Base-by-base conservation (phyloP, 2,113 vertebrate genomes). In the Synchiropus splendidus region DNA sequence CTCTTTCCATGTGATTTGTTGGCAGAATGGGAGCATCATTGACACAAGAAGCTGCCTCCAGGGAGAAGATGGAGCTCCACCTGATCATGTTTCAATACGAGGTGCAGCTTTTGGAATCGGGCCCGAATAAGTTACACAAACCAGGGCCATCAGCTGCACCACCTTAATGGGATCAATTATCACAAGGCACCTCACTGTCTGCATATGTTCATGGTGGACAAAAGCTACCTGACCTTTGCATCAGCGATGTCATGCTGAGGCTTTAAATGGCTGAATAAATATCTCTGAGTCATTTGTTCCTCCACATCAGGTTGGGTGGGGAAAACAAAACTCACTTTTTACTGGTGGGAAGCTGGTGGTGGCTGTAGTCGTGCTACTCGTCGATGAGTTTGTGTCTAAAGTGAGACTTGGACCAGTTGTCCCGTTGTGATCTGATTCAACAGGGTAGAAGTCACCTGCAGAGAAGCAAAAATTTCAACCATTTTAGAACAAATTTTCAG, bases 381-480 rank as follows among this genome's bases (percentile, higher is more conserved):
- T n/a, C n/a, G n/a, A n/a, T n/a, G 34, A 18, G 12, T 9, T 31
- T 3, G 35, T n/a, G 15, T 34, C 10, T 4, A 31, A 30, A 16
- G 16, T 9, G 15, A 33, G 5, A 3, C 39, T 48, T 16, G 41
- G 36, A 40, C 59, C 59, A 47, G 70, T 8, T 74, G 30, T 64
- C 74, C 5, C 47, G 77, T 3, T 68, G 67, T 36, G 72, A 69
- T 55, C 74, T 78, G 39, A 79, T 82, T 16, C 69, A 76, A 27
- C 56, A 84, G 81, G 39, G 84, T 55, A 36, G 74, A 79, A 41
- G 21, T 27, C 21, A 8, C 81, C 85, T 86, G 44, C 31, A 46
- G 5, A 31, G 33, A 16, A 30, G 33, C 58, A 46, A 39, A 13
- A 64, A n/a, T n/a, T n/a, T n/a, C n/a, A n/a, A n/a, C n/a, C n/a